A percentile compares a stretch with the other conserved stretches of the same genome.
These are phyloP conservation scores for Orthosia gothica DNA, from an alignment of 2,888 invertebrate species.

Conservation along the genomic window DNA sequence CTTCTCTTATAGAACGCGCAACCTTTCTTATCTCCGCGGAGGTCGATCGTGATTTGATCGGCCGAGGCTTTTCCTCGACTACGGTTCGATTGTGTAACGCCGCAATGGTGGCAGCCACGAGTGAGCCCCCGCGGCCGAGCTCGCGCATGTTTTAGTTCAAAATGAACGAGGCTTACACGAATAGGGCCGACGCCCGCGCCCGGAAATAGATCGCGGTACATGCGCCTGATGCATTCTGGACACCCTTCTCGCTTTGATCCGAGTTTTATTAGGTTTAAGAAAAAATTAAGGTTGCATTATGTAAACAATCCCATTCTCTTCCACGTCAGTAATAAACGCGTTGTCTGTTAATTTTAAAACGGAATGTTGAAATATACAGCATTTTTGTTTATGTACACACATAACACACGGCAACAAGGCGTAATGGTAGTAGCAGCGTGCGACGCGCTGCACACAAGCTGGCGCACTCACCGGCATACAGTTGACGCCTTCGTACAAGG, in stretches of 20 bases:
- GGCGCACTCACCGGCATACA: constrained; percentile 87
- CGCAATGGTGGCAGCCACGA: constrained; percentile 92
- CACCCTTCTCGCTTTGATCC: constrained; percentile 85
- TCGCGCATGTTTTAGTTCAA: constrained; percentile 90
- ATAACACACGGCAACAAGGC: constrained; percentile 72
- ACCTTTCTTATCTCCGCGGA: constrained; percentile 78
- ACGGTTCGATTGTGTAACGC: constrained; percentile 87
- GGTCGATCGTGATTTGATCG: constrained; percentile 80
- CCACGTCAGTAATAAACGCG: constrained; percentile 51
- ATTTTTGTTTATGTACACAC: constrained; percentile 69
- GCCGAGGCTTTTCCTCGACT: constrained; percentile 82
- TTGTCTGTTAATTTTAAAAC: constrained; percentile 63
- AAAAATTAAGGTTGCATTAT: constrained; percentile 63
- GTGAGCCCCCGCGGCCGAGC: constrained; percentile 91
- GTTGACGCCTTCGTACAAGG: constrained; percentile 89
- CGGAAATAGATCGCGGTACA: constrained; percentile 89
- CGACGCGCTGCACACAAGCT: constrained; percentile 78
- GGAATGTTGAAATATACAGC: constrained; percentile 60
- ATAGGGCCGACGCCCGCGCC: constrained; percentile 88
- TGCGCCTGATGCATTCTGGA: constrained; percentile 87
- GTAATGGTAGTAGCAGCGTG: constrained; percentile 77
- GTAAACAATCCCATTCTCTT: constrained; percentile 66
- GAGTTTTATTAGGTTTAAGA: constrained; percentile 78
- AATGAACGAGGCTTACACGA: constrained; percentile 87
- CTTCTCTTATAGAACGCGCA: constrained; percentile 76